These are phyloP conservation scores for Metalampra italica DNA, from an alignment of 2,888 invertebrate genomes.

Conservation along the genomic window DNA sequence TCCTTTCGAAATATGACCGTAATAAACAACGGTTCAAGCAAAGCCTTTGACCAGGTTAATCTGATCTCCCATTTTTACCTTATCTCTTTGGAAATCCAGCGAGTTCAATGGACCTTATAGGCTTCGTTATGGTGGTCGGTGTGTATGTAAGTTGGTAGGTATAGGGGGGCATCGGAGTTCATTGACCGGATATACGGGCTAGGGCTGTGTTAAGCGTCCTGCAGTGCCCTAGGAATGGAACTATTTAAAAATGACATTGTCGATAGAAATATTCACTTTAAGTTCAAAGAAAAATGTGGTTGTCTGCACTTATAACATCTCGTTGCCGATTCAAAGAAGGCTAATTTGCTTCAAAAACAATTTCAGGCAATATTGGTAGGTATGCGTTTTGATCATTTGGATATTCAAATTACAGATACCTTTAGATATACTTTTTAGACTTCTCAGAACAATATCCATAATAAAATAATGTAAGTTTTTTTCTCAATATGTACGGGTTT, in stretches of 20 bases:
- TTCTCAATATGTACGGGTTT: too few species aligned
- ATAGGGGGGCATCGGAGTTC: constrained; percentile 22
- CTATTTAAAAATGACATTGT: constrained; percentile 1
- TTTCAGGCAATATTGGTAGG: too few species aligned
- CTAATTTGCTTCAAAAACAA: too few species aligned
- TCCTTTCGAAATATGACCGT: too few species aligned
- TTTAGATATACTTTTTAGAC: too few species aligned
- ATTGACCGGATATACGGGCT: constrained; percentile 35
- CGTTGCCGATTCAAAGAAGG: neutral
- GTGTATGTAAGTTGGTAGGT: constrained; percentile 5
- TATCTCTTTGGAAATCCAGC: neutral
- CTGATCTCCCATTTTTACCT: neutral
- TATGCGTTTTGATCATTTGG: too few species aligned
- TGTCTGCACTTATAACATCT: too few species aligned
- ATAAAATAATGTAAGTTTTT: too few species aligned
- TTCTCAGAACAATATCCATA: too few species aligned
- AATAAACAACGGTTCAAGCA: too few species aligned
- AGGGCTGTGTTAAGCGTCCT: constrained; percentile 36
- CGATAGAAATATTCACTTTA: constrained; percentile 1
- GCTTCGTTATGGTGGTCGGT: neutral
- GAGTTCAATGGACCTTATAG: neutral
- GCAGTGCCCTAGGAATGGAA: constrained; percentile 29
- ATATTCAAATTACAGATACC: too few species aligned
- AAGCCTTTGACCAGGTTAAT: neutral
- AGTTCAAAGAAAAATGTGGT: too few species aligned